Evolutionary conservation across 1,140 invertebrate genomes (phyloP), one percentile per base, ranked within the genome.

Genomic region (Drepana arcuata): DNA sequence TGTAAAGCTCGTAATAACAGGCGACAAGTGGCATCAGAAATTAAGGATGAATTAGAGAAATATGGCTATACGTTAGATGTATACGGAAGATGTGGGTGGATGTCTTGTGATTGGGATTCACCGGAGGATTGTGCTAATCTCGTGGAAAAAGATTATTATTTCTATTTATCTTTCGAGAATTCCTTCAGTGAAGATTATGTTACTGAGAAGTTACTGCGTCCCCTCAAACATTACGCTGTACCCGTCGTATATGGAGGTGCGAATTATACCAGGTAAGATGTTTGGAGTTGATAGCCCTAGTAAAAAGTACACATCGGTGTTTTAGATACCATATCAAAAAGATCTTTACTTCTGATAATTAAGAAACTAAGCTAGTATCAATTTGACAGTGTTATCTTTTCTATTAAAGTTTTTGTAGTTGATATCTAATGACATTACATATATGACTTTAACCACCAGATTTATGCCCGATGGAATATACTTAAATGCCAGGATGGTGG

Each of bases 381-480:
- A 21, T 9, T 5, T 9, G 18, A 5, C 9, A 21, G 4, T 21
- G 4, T 21, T 9, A 21, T 21, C 9, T 4, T 21, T 21, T 21
- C 18, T 4, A 9, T 21, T 5, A 21, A 21, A 21, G 9, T 21
- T 5, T 21, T 21, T 21, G 4, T 21, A 21, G 4, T 21, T 21
- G 18, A 21, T 21, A 9, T 9, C 9, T 21, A 21, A 21, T 5
- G 4, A 21, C 4, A 5, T 21, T 21, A 5, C 18, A 4, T 21
- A 9, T 21, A 21, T 21, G 9, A 21, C 4, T 5, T 21, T 21
- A 21, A 21, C 9, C 18, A 21, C 7, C 49, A 64, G 60, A 14
- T 60, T 57, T 26, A 37, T 64, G 32, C 60, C 56, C 1, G 44
- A 49, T 1, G 60, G 60, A 0, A 49, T 44, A 16, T 60, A 64